phyloP scores from a whole-genome alignment of 2,888 invertebrate species.

The Caenorhabditis panamensis region DNA sequence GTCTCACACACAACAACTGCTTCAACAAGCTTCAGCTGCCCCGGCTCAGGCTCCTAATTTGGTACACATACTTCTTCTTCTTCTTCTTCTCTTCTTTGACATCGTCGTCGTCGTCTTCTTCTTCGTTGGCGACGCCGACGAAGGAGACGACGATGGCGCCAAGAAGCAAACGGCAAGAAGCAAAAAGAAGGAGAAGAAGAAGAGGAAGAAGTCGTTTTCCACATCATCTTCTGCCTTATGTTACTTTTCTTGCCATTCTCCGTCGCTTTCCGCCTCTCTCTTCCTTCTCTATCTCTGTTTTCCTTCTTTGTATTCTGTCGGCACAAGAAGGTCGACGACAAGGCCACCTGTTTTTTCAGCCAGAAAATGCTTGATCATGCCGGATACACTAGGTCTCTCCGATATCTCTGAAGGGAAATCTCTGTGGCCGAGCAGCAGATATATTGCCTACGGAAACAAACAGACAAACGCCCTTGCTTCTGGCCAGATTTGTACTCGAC shows the following conservation, averaged over 20 bases:
- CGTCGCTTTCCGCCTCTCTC: constrained; percentile 24
- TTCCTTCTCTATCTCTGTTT: constrained; percentile 14
- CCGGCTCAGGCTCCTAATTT: constrained; percentile 49
- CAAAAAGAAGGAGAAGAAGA: constrained; percentile 16
- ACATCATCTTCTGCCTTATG: constrained; percentile 38
- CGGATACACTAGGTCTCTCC: not conserved
- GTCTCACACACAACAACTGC: constrained; percentile 13
- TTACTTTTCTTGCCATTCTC: constrained; percentile 43
- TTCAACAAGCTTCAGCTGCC: constrained; percentile 4
- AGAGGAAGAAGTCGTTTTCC: constrained; percentile 42
- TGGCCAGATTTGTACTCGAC: constrained; percentile 3
- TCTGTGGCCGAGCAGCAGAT: not conserved
- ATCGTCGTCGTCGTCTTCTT: constrained; percentile 31
- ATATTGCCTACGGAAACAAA: not conserved
- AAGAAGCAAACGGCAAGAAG: constrained; percentile 36
- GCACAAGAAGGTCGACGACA: constrained; percentile 8
- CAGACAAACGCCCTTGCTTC: not conserved
- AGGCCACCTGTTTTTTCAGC: constrained; percentile 37
- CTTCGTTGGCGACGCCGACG: constrained; percentile 18
- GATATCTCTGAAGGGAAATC: not conserved
- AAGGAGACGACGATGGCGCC: constrained; percentile 33
- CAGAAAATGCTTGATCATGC: not conserved
- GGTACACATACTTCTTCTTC: constrained; percentile 47
- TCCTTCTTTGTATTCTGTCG: constrained; percentile 33
- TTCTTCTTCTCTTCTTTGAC: constrained; percentile 28